Percentiles rank a stretch among this genome's conserved stretches.
Evolutionary conservation across 2,113 vertebrate species (phyloP).

Genomic region (Bufo bufo): DNA sequence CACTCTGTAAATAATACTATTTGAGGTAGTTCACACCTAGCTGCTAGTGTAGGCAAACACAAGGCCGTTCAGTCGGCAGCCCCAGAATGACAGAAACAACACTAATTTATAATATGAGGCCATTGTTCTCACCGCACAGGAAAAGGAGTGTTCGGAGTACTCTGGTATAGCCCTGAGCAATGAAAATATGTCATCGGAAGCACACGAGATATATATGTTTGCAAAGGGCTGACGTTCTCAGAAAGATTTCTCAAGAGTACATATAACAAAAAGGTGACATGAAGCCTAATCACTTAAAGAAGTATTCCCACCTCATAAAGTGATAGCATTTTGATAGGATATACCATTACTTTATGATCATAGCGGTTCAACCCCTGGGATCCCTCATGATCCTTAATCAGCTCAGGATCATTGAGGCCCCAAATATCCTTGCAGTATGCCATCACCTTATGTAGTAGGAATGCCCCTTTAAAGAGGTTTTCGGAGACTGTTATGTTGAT

Average conservation of each 20-base stretch:
- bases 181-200: background rate
- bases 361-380: too few relatives aligned
- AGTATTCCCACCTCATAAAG: too few relatives aligned
- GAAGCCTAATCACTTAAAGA: background rate
- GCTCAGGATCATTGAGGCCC: too few relatives aligned
- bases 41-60: constrained; percentile 5
- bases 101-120: constrained; percentile 5
- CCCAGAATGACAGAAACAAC: background rate
- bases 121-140: constrained; percentile 17
- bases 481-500: too few relatives aligned
- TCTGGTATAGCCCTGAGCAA: constrained; percentile 16
- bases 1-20: background rate
- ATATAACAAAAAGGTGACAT: background rate
- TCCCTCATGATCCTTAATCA: too few relatives aligned
- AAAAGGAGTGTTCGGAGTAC: constrained; percentile 36
- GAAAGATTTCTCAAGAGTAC: background rate
- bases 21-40: background rate
- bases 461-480: too few relatives aligned
- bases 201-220: background rate
- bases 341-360: too few relatives aligned
- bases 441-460: too few relatives aligned
- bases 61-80: background rate
- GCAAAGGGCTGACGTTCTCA: background rate
- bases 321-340: too few relatives aligned
- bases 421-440: too few relatives aligned